Conservation (phyloP, 2,113 vertebrate genomes). For the Serinus canaria region DNA sequence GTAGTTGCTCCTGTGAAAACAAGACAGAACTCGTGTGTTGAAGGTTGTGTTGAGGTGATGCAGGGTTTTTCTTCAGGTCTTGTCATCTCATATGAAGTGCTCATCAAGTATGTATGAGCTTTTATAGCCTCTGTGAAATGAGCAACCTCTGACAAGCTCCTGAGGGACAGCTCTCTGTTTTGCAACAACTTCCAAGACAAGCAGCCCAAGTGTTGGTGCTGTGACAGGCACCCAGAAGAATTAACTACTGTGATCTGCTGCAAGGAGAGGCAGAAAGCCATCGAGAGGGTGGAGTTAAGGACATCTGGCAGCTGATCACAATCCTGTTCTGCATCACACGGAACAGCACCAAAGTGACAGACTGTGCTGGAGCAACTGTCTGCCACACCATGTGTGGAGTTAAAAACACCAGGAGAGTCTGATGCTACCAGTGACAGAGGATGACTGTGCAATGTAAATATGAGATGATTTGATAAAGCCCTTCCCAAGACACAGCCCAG, state of each 20-base stretch:
- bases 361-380: neutral
- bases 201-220: fast-evolving
- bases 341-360: neutral
- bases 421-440: neutral
- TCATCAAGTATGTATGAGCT: neutral
- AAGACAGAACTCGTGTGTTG: neutral
- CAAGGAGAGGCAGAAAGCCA: neutral
- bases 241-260: neutral
- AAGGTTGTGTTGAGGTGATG: neutral
- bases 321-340: neutral
- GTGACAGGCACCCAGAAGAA: neutral
- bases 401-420: neutral
- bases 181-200: neutral
- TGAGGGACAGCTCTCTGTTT: neutral
- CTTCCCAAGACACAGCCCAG: neutral
- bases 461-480: neutral
- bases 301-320: neutral
- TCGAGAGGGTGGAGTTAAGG: neutral
- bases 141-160: neutral
- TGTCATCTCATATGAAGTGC: neutral
- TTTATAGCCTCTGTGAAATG: neutral
- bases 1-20: neutral
- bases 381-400: neutral
- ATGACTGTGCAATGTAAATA: neutral
- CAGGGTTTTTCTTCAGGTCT: neutral